phyloP scores from a whole-genome alignment of 2,113 vertebrate genomes.

The Gallinago jamesoni region DNA sequence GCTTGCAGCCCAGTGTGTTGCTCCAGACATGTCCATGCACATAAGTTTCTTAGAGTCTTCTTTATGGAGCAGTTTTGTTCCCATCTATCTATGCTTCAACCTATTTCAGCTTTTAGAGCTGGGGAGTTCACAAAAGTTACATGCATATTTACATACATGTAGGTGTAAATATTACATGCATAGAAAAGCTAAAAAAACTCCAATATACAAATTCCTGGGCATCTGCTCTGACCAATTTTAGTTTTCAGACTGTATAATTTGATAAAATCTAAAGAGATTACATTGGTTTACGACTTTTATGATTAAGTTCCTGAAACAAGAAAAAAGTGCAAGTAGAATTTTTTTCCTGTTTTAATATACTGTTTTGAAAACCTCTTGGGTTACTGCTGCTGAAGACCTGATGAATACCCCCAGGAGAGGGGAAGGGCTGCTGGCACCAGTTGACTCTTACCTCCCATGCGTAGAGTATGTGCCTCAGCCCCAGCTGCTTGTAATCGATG shows the following conservation, averaged over 20 bases:
- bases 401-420: rapidly evolving
- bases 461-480: constrained; percentile 82
- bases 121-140: background rate
- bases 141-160: rapidly evolving
- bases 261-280: background rate
- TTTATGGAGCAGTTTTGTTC: background rate
- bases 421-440: background rate
- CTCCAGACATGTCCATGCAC: background rate
- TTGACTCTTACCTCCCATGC: constrained; percentile 85
- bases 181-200: background rate
- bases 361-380: background rate
- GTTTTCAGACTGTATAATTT: background rate
- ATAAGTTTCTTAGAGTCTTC: background rate
- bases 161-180: background rate
- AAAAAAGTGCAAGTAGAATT: background rate
- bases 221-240: background rate
- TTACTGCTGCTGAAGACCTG: background rate
- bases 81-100: background rate
- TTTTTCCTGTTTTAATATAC: background rate
- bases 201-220: background rate
- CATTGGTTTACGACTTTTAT: background rate
- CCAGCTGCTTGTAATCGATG: constrained; percentile 91
- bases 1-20: background rate
- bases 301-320: background rate
- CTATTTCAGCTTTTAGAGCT: background rate